Conservation (phyloP, 2,888 invertebrate genomes). For the Cryptosula pallasiana region DNA sequence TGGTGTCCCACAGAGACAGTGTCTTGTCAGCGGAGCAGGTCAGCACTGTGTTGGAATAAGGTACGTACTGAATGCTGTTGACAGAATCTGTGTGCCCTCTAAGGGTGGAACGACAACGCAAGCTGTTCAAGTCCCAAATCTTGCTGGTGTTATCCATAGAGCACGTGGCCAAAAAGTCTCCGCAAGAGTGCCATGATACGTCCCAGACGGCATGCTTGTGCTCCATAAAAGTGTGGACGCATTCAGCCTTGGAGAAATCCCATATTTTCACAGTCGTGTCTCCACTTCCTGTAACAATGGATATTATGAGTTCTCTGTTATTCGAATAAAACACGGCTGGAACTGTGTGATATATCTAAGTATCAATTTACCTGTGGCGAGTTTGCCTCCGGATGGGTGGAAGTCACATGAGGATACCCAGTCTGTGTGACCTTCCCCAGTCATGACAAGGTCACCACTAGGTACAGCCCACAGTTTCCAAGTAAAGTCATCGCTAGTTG, state of each 20-base stretch:
- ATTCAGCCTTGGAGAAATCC: constrained; percentile 51
- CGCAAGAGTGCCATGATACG: constrained; percentile 51
- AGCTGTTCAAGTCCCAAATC: constrained; percentile 52
- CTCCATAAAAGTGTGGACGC: constrained; percentile 52
- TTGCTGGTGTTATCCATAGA: constrained; percentile 53
- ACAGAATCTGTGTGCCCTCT: constrained; percentile 53
- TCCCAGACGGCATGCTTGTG: constrained; percentile 54
- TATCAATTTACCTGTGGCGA: constrained; percentile 20
- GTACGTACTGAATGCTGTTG: constrained; percentile 51
- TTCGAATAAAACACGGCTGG: too few species aligned
- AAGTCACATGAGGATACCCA: constrained; percentile 54
- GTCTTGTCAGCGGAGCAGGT: constrained; percentile 54
- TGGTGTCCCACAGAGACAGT: constrained; percentile 52
- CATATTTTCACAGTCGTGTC: constrained; percentile 54
- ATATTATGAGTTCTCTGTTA: too few species aligned
- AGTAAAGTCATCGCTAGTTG: constrained; percentile 51
- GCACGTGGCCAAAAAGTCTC: constrained; percentile 52
- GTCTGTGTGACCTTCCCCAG: constrained; percentile 53
- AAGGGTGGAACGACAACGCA: constrained; percentile 49
- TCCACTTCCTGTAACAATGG: constrained; percentile 44
- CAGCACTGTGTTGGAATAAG: constrained; percentile 50
- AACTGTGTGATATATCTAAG: too few species aligned
- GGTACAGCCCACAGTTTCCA: constrained; percentile 55
- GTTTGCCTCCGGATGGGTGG: constrained; percentile 39
- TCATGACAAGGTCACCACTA: constrained; percentile 51